phyloP scores from a whole-genome alignment of 2,888 invertebrate species.

The Salpingus planirostris region DNA sequence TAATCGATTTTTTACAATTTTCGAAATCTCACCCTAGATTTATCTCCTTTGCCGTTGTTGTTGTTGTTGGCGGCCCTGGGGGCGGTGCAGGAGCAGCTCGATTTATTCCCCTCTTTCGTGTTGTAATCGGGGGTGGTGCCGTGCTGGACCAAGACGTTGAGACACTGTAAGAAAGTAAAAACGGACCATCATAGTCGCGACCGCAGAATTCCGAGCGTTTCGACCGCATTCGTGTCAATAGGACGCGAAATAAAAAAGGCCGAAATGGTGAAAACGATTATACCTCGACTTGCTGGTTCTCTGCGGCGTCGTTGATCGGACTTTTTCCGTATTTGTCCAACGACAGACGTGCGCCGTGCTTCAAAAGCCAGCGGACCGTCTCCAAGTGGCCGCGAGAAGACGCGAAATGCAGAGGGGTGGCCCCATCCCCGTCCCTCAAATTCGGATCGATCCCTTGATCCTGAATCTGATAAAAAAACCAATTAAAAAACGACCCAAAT shows the following conservation, averaged over 20 bases:
- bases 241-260: no score
- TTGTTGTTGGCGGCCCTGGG: no score
- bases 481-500: no score
- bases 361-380: slow-evolving; percentile 74
- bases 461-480: slow-evolving; percentile 53
- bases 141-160: slow-evolving; percentile 72
- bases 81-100: slow-evolving; percentile 42
- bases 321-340: slow-evolving; percentile 83
- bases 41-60: no score
- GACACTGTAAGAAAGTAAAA: slow-evolving; percentile 61
- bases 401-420: slow-evolving; percentile 82
- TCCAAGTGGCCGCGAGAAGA: slow-evolving; percentile 75
- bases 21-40: no score
- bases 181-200: no score
- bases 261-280: no score
- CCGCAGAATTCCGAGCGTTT: no score
- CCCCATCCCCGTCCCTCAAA: slow-evolving; percentile 78
- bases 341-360: slow-evolving; percentile 71
- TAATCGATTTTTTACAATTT: no score
- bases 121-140: slow-evolving; percentile 62
- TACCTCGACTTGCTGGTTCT: slow-evolving; percentile 84
- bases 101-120: no score
- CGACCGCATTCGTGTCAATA: no score
- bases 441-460: slow-evolving; percentile 80
- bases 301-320: slow-evolving; percentile 85